Evolutionary conservation across 2,888 invertebrate species (phyloP).

Genomic region (Orgyia antiqua): DNA sequence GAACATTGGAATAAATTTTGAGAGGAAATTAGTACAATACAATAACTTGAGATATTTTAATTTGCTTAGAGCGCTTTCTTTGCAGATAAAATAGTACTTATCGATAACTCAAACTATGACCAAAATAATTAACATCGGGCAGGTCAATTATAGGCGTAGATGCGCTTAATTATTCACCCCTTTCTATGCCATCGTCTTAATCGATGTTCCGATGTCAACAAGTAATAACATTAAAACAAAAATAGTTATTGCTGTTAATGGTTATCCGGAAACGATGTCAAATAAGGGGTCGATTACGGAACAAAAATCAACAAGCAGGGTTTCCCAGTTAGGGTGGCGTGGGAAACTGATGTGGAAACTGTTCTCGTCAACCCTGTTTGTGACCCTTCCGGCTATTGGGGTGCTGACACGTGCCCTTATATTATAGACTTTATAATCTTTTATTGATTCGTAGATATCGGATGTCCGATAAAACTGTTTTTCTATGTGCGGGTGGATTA

Average conservation of each 20-base stretch:
- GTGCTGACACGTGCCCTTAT: conserved; percentile 12
- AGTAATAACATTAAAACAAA: conserved; percentile 32
- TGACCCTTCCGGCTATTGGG: conserved; percentile 58
- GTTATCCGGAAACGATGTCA: conserved; percentile 54
- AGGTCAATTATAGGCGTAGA: too few relatives aligned
- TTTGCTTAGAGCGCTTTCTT: too few relatives aligned
- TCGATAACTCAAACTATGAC: too few relatives aligned
- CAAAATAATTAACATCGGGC: too few relatives aligned
- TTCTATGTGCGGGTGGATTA: neutral
- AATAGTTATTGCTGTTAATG: conserved; percentile 40
- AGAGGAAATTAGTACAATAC: too few relatives aligned
- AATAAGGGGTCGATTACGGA: conserved; percentile 51
- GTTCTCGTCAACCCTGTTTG: conserved; percentile 65
- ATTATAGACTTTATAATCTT: too few relatives aligned
- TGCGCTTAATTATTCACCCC: too few relatives aligned
- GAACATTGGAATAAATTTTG: too few relatives aligned
- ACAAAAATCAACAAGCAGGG: conserved; percentile 67
- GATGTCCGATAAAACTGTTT: conserved; percentile 7
- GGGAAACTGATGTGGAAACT: conserved; percentile 62
- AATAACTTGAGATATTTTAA: too few relatives aligned
- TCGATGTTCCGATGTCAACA: conserved; percentile 29
- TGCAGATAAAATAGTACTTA: too few relatives aligned
- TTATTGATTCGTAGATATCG: conserved; percentile 22
- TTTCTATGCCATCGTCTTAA: too few relatives aligned
- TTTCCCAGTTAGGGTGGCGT: conserved; percentile 61